phyloP scores from a whole-genome alignment of 2,888 invertebrate species.

The Aromia moschata region DNA sequence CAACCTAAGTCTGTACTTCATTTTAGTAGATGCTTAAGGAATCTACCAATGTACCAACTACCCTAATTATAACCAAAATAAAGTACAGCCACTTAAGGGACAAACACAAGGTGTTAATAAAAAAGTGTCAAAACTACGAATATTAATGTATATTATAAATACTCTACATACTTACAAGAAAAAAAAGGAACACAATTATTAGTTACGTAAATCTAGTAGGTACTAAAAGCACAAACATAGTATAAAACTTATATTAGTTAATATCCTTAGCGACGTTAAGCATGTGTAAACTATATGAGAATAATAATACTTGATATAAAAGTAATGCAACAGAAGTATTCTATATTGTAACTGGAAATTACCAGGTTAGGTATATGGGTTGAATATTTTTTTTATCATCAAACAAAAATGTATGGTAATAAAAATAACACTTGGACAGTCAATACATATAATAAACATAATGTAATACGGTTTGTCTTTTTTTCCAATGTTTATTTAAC shows the following conservation, averaged over 20 bases:
- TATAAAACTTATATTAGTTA: slow-evolving; percentile 13
- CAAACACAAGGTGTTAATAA: slow-evolving; percentile 29
- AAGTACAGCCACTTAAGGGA: slow-evolving; percentile 20
- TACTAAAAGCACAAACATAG: slow-evolving; percentile 18
- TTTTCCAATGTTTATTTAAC: too few relatives aligned
- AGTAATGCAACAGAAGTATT: too few relatives aligned
- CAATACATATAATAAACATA: too few relatives aligned
- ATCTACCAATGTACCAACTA: too few relatives aligned
- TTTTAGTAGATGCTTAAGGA: too few relatives aligned
- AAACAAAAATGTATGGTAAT: neutral
- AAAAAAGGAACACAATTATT: slow-evolving; percentile 25
- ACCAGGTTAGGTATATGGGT: slow-evolving; percentile 1
- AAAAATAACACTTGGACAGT: too few relatives aligned
- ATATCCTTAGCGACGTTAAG: neutral
- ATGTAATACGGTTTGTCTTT: too few relatives aligned
- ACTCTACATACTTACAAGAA: slow-evolving; percentile 25
- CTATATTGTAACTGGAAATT: slow-evolving; percentile 10
- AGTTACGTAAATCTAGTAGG: slow-evolving; percentile 10
- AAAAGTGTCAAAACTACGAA: slow-evolving; percentile 29
- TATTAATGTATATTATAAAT: slow-evolving; percentile 6
- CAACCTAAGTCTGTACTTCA: slow-evolving; percentile 16
- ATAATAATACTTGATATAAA: too few relatives aligned
- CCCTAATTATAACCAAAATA: too few relatives aligned
- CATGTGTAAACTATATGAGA: too few relatives aligned
- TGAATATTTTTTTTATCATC: neutral